Base-by-base conservation (phyloP, 2,888 invertebrate species). In the Eurois occulta region DNA sequence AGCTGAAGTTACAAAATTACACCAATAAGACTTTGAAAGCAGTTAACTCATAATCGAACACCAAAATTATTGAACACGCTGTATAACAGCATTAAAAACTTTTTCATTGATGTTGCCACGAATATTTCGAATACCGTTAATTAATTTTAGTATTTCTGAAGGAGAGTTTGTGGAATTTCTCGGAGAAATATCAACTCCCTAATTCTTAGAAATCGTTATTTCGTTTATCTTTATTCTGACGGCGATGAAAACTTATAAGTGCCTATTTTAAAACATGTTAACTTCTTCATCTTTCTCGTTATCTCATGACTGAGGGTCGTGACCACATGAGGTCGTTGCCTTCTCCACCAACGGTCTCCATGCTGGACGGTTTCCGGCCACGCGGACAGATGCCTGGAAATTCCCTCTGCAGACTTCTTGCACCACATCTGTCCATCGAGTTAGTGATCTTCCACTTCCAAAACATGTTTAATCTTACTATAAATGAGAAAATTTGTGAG, bases 21-120 rank as follows among this genome's bases (percentile, higher is more conserved):
- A 60, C 62, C 73, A 78, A 70, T 52, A 74, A 55, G 46, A 78
- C 62, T 80, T 78, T 65, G 70, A 38, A 68, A 80, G 70, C 80
- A 73, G 70, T 78, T 84, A 79, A 81, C 72, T 77, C 76, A 73
- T 79, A 84, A 85, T 81, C 76, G 74, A 87, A 76, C 41, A 72
- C 43, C 72, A 58, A 77, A 84, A 86, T 80, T 66, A 70, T 68
- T 77, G 66, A 77, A 75, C 84, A 80, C 67, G 71, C 71, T 74
- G 69, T 81, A 68, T 75, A 75, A 78, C 68, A 83, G 48, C 78
- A 76, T 81, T 84, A 68, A 77, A 69, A 86, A 87, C 69, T 87
- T 86, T 85, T 79, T 69, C 64, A 80, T 85, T 79, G 83, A 75
- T 77, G 69, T 65, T 64, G 68, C 24, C 64, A 11, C 60, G 46